A percentile compares a stretch with the other conserved stretches of the same genome.
phyloP scores from a whole-genome alignment of 2,113 vertebrate species.

The Cololabis saira region DNA sequence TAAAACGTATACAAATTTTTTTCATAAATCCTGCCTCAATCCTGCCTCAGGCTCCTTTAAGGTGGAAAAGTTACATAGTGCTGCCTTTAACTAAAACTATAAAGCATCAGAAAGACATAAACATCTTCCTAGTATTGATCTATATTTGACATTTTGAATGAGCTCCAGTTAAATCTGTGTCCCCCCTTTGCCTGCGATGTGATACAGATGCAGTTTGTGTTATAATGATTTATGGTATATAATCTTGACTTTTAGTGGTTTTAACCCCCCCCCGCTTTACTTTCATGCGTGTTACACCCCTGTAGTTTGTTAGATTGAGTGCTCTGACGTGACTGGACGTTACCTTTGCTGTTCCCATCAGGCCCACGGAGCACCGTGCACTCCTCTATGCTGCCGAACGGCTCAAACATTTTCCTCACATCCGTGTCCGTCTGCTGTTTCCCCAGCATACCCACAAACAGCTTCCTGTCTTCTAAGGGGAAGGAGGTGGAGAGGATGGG shows the following conservation, averaged over 20 bases:
- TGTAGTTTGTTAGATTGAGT: not conserved
- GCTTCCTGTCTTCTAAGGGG: constrained; percentile 96
- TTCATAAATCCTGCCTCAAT: too few relatives aligned
- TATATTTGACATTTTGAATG: too few relatives aligned
- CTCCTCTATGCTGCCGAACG: constrained; percentile 96
- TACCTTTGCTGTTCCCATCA: constrained; percentile 97
- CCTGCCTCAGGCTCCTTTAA: too few relatives aligned
- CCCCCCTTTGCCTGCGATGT: too few relatives aligned
- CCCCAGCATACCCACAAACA: constrained; percentile 97
- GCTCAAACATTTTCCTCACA: constrained; percentile 94
- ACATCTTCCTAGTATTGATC: too few relatives aligned
- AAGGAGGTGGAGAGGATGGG: constrained; percentile 66
- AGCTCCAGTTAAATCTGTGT: too few relatives aligned
- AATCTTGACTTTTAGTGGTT: not conserved
- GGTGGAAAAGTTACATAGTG: too few relatives aligned
- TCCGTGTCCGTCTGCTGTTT: constrained; percentile 94
- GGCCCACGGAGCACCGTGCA: constrained; percentile 96
- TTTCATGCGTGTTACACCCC: not conserved
- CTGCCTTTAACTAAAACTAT: too few relatives aligned
- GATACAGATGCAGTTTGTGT: not conserved
- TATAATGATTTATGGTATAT: too few relatives aligned
- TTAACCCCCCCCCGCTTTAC: not conserved
- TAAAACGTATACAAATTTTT: too few relatives aligned
- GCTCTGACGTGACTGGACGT: not conserved
- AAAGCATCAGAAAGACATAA: too few relatives aligned